Evolutionary conservation across 2,113 vertebrate species (phyloP).

Genomic region (Craseonycteris thonglongyai): DNA sequence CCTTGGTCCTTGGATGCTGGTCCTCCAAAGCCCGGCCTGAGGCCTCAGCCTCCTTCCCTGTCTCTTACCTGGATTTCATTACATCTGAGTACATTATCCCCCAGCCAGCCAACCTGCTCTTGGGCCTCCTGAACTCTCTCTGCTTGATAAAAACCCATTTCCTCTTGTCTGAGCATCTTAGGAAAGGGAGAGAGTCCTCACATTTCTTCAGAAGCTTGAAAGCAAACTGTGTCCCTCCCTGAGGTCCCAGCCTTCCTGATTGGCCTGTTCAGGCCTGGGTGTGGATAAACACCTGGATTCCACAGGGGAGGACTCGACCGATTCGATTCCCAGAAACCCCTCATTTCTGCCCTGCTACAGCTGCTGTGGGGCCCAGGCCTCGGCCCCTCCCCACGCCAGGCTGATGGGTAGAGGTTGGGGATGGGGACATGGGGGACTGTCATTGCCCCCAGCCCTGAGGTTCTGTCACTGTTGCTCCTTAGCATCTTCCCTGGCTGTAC

Average conservation of each 20-base stretch:
- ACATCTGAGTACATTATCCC: background rate
- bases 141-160: background rate
- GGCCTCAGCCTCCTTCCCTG: background rate
- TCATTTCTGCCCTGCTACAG: background rate
- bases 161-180: conserved; percentile 26
- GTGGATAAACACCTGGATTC: background rate
- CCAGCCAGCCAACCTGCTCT: background rate
- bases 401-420: background rate
- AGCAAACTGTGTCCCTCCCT: background rate
- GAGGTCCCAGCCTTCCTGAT: background rate
- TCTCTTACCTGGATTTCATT: conserved; percentile 18
- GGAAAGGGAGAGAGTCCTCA: background rate
- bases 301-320: background rate
- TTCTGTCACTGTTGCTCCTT: background rate
- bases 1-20: background rate
- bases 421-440: background rate
- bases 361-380: background rate
- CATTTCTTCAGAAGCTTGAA: background rate
- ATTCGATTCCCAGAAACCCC: background rate
- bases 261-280: background rate
- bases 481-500: background rate
- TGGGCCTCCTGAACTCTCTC: background rate
- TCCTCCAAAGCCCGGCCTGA: background rate
- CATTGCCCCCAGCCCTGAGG: background rate
- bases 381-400: background rate